Base-by-base conservation (phyloP, 2,113 vertebrate species). In the Lichenostomus cassidix region DNA sequence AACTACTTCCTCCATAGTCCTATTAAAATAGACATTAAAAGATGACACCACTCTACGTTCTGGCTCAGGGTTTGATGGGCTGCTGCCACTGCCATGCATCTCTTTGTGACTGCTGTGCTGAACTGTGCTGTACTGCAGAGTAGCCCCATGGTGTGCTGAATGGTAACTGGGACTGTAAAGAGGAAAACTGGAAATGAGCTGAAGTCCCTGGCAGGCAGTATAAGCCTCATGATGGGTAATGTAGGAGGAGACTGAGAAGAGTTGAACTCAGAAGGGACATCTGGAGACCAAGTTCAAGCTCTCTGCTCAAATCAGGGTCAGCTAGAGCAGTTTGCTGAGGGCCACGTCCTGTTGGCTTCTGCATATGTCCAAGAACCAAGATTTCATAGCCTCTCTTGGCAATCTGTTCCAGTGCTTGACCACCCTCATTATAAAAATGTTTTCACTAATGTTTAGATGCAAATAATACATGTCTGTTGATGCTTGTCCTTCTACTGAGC, bases 81-180 rank as follows among this genome's bases (percentile, higher is more conserved):
- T 89, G 49, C 22, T 80, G 17, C 8, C 37, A 28, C 24, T n/a
- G n/a, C 11, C 49, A 31, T 4, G 8, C 44, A 22, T n/a, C 0
- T 1, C 22, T 56, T 50, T 87, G 29, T 39, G 47, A 15, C 6
- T 18, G 7, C 10, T 55, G 3, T 27, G 49, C 63, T 69, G 63
- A 27, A 31, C 25, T 73, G 16, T 9, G 7, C 35, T 35, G 41
- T 19, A 4, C 23, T 44, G 5, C 25, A 56, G 35, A 52, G 27
- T 3, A 25, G 20, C 11, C 18, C 15, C 1, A 0, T 15, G n/a
- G 8, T 17, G 2, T 31, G 23, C 13, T 35, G 42, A 53, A 7
- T 42, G 62, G 10, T 28, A 25, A 13, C 44, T 65, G 24, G 35
- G 44, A 46, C 24, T 46, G 24, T 25, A 37, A 70, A 44, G 22